Evolutionary conservation across 2,797 vertebrate species (phyloP).

Genomic region (Spatula versicolor): DNA sequence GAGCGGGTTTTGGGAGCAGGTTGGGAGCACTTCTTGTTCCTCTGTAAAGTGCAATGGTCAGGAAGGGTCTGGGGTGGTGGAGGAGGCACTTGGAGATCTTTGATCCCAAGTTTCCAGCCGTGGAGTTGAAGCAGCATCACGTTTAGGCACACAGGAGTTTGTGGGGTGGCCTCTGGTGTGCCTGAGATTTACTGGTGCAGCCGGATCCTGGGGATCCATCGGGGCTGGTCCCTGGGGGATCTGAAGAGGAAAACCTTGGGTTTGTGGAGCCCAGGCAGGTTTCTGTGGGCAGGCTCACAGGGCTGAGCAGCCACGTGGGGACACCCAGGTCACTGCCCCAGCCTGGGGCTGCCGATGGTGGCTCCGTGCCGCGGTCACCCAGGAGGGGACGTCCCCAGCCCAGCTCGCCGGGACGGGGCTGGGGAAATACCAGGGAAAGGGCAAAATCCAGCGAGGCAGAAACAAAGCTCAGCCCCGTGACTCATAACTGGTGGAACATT

Average conservation of each 20-base stretch:
- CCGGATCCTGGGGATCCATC: background rate
- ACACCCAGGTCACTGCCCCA: background rate
- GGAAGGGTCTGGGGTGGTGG: background rate
- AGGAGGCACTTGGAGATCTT: background rate
- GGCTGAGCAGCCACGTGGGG: background rate
- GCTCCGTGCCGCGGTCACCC: too few species aligned
- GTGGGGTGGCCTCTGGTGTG: background rate
- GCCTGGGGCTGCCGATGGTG: too few species aligned
- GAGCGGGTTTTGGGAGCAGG: too few species aligned
- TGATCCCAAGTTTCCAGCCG: background rate
- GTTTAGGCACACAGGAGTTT: accelerated
- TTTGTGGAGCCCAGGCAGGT: background rate
- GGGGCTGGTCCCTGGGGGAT: too few species aligned
- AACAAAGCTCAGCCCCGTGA: constrained; percentile 52
- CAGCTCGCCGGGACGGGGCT: background rate
- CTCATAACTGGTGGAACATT: constrained; percentile 61
- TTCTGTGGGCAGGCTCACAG: background rate
- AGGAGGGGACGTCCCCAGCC: too few species aligned
- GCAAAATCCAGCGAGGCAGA: constrained; percentile 29
- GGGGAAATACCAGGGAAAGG: constrained; percentile 53
- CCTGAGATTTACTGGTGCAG: accelerated
- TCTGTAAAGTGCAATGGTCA: background rate
- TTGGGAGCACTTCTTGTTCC: background rate
- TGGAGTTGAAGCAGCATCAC: background rate
- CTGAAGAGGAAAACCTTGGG: background rate